Evolutionary conservation across 2,113 vertebrate species (phyloP), one percentile per base, ranked within the genome.

Genomic region (Peromyscus californicus): DNA sequence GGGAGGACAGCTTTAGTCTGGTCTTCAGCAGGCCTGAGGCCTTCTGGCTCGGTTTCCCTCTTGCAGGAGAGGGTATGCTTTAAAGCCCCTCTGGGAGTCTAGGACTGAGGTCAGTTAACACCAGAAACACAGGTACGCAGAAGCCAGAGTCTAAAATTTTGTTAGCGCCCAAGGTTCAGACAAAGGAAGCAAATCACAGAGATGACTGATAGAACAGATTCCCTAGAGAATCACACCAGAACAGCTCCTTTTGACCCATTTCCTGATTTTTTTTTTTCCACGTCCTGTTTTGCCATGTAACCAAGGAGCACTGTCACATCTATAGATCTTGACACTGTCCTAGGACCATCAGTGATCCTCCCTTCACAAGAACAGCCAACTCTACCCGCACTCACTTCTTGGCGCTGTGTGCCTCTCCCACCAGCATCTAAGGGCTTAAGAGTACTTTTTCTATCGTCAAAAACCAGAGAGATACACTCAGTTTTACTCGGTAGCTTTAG

Each of bases 171-270:
- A 61, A 36, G 29, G 11, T 61, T 70, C 57, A 88, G 39, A 51
- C 70, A 95, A 19, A 91, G n/a, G 31, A 94, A 76, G 89, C 95
- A 75, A 86, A 83, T 84, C 65, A 87, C 22, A 76, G 26, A 87
- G 29, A 92, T 11, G 67, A 67, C 65, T 15, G 86, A n/a, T 29
- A 6, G 19, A 69, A 96, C 13, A 74, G 63, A 91, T 65, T 83
- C 63, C 45, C 74, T 88, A 45, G 57, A 76, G 26, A 70, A 36
- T 95, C 63, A 75, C 22, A 65, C 8, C 54, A 31, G 8, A 70
- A 12, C 45, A 76, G n/a, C 54, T 86, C 33, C 61, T 96, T 80
- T 48, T 57, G 45, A 72, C 26, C 26, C 29, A 33, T 51, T 83
- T 88, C 48, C 59, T 87, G 31, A 93, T 59, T 57, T 57, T 57